Base-by-base conservation (phyloP, 2,797 vertebrate species). In the Carduelis carduelis region DNA sequence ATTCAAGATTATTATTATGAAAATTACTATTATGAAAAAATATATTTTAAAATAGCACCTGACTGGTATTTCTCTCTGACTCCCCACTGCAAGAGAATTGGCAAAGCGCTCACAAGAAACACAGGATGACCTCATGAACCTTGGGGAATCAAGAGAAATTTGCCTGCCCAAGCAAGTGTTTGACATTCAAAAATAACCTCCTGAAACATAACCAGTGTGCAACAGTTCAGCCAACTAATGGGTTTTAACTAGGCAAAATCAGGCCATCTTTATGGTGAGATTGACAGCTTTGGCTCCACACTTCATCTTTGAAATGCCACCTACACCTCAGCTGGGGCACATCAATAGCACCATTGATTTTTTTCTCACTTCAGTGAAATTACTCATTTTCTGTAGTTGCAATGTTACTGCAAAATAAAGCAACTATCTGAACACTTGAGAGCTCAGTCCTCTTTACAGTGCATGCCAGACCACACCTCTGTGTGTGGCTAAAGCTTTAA, bases 301-400 rank as follows among this genome's bases (percentile, higher is more conserved):
- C 37, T 74, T 91, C 49, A 61, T 91, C 75, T 78, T 89, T 85
- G 35, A 94, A 95, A 93, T 71, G 68, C 74, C 91, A 80, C 7
- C 4, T 56, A 64, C 52, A 63, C 34, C 79, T 83, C 87, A 56
- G 75, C 75, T 72, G 37, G 69, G 61, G 55, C 64, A 95, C 41
- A 82, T 83, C 76, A 92, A 77, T 72, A 87, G 34, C 26, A 52
- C 10, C 77, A 87, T 35, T 64, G 75, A 70, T 87, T 80, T 77
- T 52, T 35, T 87, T 87, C 72, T 77, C 57, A 83, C 79, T 87
- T 91, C 52, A 80, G 43, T 59, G 52, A 69, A 93, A 89, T 56
- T 76, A 90, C 47, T 91, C 28, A 52, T 71, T 90, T 89, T 83
- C 64, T 71, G 57, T 26, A 60, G 34, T 71, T 80, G 41, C 83